Percentiles rank a stretch among this genome's conserved stretches.
Conservation (phyloP, 2,797 vertebrate genomes). For the Onychomys arenicola region DNA sequence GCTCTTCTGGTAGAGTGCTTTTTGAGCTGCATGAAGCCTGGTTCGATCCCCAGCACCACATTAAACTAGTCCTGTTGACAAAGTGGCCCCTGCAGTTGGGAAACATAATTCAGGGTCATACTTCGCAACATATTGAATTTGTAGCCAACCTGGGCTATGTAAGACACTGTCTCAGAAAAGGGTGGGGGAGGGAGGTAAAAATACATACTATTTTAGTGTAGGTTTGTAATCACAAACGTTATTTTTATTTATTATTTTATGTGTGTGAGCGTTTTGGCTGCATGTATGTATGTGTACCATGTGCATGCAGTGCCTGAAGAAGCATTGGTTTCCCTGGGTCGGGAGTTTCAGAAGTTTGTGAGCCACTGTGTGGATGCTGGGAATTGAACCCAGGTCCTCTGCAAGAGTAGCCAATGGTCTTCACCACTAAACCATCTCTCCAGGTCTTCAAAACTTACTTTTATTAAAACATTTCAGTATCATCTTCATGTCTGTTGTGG, state of each 20-base stretch:
- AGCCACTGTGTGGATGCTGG: not conserved
- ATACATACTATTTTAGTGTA: not conserved
- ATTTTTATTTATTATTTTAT: not conserved
- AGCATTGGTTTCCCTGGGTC: not conserved
- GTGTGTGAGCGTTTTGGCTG: not conserved
- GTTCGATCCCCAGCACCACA: not conserved
- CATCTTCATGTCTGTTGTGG: not conserved
- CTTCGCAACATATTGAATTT: not conserved
- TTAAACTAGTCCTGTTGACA: not conserved
- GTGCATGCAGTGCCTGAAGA: not conserved
- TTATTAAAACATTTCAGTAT: not conserved
- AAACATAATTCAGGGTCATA: not conserved
- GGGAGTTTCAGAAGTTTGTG: not conserved
- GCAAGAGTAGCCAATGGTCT: not conserved
- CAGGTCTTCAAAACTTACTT: not conserved
- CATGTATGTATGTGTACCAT: not conserved
- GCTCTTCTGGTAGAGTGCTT: not conserved
- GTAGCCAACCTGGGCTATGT: not conserved
- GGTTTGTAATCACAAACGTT: conserved; percentile 34
- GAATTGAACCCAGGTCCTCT: not conserved
- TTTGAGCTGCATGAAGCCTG: not conserved
- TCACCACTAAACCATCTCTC: not conserved
- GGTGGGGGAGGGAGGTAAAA: not conserved
- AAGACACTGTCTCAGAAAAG: not conserved
- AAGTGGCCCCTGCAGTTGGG: not conserved